phyloP scores from a whole-genome alignment of 1,140 invertebrate genomes.

The Ericerus pela region DNA sequence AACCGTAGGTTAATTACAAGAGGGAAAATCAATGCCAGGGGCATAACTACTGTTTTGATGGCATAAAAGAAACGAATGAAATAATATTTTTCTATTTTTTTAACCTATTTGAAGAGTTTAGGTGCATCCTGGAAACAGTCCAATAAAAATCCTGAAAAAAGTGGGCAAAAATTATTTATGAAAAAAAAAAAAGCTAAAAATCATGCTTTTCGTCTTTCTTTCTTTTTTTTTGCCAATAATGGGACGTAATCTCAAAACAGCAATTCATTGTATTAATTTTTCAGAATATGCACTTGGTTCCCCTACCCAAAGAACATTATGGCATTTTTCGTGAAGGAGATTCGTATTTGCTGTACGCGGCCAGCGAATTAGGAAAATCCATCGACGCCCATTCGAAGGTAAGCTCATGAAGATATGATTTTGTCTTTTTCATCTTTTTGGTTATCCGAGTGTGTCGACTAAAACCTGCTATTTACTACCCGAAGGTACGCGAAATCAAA shows the following conservation, averaged over 20 bases:
- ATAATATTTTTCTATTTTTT: no score
- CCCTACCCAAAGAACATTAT: slow-evolving; percentile 38
- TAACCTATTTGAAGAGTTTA: no score
- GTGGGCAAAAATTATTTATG: no score
- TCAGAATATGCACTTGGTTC: slow-evolving; percentile 41
- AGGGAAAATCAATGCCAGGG: no score
- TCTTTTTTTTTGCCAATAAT: neutral
- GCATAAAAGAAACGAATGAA: no score
- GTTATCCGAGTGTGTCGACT: neutral
- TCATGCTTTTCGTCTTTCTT: neutral
- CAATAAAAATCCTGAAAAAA: no score
- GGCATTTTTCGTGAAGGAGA: slow-evolving; percentile 61
- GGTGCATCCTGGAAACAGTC: no score
- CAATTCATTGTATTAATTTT: slow-evolving; percentile 21
- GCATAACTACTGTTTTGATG: no score
- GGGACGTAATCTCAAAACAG: neutral
- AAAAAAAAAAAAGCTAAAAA: no score
- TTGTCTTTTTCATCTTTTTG: neutral
- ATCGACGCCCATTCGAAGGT: slow-evolving; percentile 20
- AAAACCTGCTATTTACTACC: neutral
- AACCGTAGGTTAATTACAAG: no score
- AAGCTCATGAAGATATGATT: neutral
- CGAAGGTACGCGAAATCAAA: slow-evolving; percentile 16
- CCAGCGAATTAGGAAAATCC: slow-evolving; percentile 22
- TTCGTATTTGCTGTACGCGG: slow-evolving; percentile 47